Conservation (phyloP, 2,888 invertebrate genomes). For the Coenonympha arcania region DNA sequence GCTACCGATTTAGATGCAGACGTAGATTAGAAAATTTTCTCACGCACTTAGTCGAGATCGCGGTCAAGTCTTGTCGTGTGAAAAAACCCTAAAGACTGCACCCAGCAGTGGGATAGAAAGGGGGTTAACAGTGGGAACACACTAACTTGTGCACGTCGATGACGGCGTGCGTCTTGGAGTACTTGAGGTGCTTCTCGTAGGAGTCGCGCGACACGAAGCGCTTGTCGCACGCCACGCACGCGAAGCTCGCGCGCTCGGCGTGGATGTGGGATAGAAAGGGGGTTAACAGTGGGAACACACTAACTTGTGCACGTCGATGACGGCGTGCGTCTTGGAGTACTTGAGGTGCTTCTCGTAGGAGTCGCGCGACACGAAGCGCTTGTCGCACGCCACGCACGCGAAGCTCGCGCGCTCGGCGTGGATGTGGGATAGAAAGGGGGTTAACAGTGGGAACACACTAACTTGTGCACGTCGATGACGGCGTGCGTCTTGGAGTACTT, state of each 20-base stretch:
- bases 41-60: no score
- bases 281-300: conserved; percentile 37
- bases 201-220: conserved; percentile 47
- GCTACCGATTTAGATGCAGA: no score
- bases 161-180: conserved; percentile 43
- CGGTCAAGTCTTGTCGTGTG: no score
- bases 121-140: no score
- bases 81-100: no score
- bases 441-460: no score
- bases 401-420: conserved; percentile 36
- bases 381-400: conserved; percentile 43
- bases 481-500: conserved; percentile 50
- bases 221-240: conserved; percentile 45
- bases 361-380: conserved; percentile 44
- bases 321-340: conserved; percentile 45
- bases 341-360: conserved; percentile 55
- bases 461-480: conserved; percentile 41
- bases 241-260: conserved; percentile 26
- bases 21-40: no score
- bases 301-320: conserved; percentile 44
- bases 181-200: conserved; percentile 52
- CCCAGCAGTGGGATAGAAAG: no score
- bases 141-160: conserved; percentile 45
- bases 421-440: conserved; percentile 32
- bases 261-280: neutral